Evolutionary conservation across 1,140 invertebrate species (phyloP).

Genomic region (Neuroterus valhalla): DNA sequence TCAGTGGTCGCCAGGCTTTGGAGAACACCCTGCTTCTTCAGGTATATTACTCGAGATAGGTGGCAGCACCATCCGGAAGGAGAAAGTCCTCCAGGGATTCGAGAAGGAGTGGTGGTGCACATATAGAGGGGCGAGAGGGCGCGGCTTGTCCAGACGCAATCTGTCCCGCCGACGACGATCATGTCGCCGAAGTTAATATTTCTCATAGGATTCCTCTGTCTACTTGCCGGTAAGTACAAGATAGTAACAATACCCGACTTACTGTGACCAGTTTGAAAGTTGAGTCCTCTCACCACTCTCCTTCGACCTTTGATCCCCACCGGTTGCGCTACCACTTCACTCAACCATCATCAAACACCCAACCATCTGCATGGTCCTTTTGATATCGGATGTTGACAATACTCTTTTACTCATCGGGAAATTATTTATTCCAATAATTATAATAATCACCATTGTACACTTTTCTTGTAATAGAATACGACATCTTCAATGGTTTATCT

Average conservation of each 20-base stretch:
- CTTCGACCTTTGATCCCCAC: conserved; percentile 17
- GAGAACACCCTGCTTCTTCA: background rate
- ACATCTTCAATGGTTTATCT: too few relatives aligned
- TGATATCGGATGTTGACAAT: background rate
- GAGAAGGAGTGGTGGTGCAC: conserved; percentile 71
- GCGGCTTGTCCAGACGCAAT: conserved; percentile 75
- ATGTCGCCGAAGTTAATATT: conserved; percentile 72
- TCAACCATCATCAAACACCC: background rate
- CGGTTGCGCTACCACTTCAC: conserved; percentile 2
- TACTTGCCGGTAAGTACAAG: conserved; percentile 71
- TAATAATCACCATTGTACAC: too few relatives aligned
- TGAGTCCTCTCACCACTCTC: conserved; percentile 20
- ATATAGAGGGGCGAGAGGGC: conserved; percentile 76
- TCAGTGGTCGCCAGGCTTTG: background rate
- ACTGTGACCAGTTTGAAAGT: conserved; percentile 11
- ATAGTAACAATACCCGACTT: background rate
- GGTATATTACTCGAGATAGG: conserved; percentile 49
- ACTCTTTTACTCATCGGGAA: background rate
- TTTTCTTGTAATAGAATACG: too few relatives aligned
- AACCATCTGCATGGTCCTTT: background rate
- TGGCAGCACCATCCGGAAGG: conserved; percentile 72
- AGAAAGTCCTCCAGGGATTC: conserved; percentile 69
- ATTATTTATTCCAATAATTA: too few relatives aligned
- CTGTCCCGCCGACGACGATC: conserved; percentile 69
- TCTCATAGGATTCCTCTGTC: conserved; percentile 66